Percentiles rank a stretch among this genome's conserved stretches.
phyloP scores from a whole-genome alignment of 2,797 vertebrate species.

The Aulostomus chinensis region DNA sequence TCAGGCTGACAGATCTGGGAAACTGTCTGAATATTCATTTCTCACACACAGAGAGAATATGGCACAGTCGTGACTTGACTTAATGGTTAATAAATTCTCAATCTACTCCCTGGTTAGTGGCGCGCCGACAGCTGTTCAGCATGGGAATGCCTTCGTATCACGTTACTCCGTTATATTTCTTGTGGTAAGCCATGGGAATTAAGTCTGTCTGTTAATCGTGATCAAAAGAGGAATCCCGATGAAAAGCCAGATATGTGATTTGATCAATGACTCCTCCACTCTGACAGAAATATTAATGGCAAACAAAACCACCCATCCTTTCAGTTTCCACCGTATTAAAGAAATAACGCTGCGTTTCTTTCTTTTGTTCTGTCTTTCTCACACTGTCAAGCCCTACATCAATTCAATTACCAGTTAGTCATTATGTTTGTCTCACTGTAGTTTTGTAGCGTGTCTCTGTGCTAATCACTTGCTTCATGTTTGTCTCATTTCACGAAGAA shows the following conservation, averaged over 20 bases:
- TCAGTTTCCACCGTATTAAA: background rate
- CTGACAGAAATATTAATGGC: slow-evolving; percentile 1
- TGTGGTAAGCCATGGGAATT: slow-evolving; percentile 63
- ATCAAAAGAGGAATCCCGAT: slow-evolving; percentile 20
- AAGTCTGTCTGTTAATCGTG: slow-evolving; percentile 49
- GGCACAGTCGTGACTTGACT: slow-evolving; percentile 49
- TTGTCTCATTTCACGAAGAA: too few species aligned
- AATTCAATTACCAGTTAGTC: too few species aligned
- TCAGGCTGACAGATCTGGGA: slow-evolving; percentile 31
- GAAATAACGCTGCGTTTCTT: background rate
- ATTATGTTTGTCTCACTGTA: too few species aligned
- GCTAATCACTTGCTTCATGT: too few species aligned
- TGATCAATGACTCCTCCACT: slow-evolving; percentile 1
- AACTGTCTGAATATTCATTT: slow-evolving; percentile 49
- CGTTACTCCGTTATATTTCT: slow-evolving; percentile 66
- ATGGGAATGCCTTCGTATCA: slow-evolving; percentile 64
- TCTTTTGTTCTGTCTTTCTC: too few species aligned
- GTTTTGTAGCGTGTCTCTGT: too few species aligned
- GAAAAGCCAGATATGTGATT: slow-evolving; percentile 2
- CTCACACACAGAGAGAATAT: slow-evolving; percentile 30
- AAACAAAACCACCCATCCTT: background rate
- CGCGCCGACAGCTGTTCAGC: slow-evolving; percentile 68
- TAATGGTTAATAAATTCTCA: slow-evolving; percentile 70
- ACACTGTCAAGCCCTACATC: too few species aligned
- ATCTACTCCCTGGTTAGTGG: slow-evolving; percentile 60